A percentile compares a stretch with the other conserved stretches of the same genome.
Evolutionary conservation across 2,113 vertebrate genomes (phyloP).

Genomic region (Alosa alosa): DNA sequence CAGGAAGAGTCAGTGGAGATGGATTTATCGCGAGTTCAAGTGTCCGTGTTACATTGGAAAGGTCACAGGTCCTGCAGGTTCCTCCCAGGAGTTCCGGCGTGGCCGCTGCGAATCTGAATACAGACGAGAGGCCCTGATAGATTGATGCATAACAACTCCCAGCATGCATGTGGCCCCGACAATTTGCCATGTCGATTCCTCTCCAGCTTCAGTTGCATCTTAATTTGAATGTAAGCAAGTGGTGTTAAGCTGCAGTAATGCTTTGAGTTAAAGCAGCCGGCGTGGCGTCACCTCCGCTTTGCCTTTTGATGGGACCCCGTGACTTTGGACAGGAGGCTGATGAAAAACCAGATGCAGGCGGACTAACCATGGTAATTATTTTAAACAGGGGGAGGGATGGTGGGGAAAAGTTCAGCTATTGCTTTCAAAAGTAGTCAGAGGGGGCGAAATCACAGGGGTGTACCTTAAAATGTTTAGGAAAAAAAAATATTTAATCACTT

Average conservation of each 20-base stretch:
- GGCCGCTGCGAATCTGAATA: constrained; percentile 63
- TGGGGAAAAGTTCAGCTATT: neutral
- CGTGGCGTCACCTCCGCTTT: neutral
- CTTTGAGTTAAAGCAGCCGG: constrained; percentile 12
- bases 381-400: neutral
- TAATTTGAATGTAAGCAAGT: constrained; percentile 38
- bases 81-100: constrained; percentile 49
- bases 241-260: constrained; percentile 25
- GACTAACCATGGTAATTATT: constrained; percentile 7
- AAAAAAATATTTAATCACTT: neutral
- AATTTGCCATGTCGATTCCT: constrained; percentile 50
- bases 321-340: neutral
- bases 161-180: constrained; percentile 59
- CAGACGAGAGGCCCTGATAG: constrained; percentile 69
- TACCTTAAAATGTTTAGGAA: neutral
- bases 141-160: constrained; percentile 74
- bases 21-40: constrained; percentile 66
- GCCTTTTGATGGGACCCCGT: neutral
- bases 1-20: constrained; percentile 63
- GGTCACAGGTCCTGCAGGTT: constrained; percentile 58
- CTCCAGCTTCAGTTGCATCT: constrained; percentile 45
- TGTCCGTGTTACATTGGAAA: constrained; percentile 64
- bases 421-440: neutral
- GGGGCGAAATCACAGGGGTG: neutral
- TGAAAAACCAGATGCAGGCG: constrained; percentile 5